Evolutionary conservation across 2,888 invertebrate species (phyloP).

Genomic region (Drosophila hawaiiensis): DNA sequence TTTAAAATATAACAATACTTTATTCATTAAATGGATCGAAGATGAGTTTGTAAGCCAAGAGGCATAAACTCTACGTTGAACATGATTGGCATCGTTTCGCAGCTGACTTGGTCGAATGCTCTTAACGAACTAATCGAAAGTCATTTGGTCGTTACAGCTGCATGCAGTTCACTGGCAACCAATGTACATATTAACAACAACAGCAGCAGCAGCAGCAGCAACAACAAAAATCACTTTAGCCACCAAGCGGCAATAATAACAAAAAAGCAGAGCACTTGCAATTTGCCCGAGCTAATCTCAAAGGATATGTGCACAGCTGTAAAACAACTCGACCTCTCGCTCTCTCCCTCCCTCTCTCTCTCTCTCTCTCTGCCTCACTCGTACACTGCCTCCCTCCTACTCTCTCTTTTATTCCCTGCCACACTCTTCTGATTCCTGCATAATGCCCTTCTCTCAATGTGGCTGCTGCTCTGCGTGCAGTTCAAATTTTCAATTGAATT

Average conservation of each 20-base stretch:
- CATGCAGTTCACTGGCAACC: conserved; percentile 66
- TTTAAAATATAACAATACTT: conserved; percentile 8
- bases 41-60: neutral
- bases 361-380: neutral
- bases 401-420: neutral
- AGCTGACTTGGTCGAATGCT: conserved; percentile 44
- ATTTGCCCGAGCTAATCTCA: conserved; percentile 72
- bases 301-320: conserved; percentile 54
- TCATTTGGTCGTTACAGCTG: conserved; percentile 39
- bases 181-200: conserved; percentile 14
- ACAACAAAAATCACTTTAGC: conserved; percentile 11
- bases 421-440: neutral
- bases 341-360: neutral
- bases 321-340: conserved; percentile 17
- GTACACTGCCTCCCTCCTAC: neutral
- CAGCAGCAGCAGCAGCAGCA: conserved; percentile 5
- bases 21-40: neutral
- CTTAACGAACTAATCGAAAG: conserved; percentile 70
- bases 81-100: conserved; percentile 54
- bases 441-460: conserved; percentile 40
- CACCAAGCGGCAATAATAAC: conserved; percentile 11
- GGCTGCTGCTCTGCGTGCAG: conserved; percentile 29
- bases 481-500: conserved; percentile 76
- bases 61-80: conserved; percentile 4
- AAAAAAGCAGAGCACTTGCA: conserved; percentile 40